A percentile compares a stretch with the other conserved stretches of the same genome.
Conservation (phyloP, 2,888 invertebrate species). For the Crossocerus cetratus region DNA sequence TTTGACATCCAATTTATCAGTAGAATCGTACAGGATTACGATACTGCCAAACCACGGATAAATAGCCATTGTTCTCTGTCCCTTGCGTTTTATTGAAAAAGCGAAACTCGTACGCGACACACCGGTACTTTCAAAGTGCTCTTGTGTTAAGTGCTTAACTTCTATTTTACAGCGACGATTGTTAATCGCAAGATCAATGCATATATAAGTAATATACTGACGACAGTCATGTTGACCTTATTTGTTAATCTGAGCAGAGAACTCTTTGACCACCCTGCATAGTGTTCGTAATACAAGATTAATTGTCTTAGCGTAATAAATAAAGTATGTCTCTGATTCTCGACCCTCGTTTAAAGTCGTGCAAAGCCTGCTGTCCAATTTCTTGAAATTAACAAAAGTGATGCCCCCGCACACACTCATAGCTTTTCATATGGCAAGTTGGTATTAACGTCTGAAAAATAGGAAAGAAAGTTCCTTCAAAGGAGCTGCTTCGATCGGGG, state of each 20-base stretch:
- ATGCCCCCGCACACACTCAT: constrained; percentile 81
- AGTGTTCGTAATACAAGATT: constrained; percentile 43
- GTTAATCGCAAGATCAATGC: constrained; percentile 56
- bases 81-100: constrained; percentile 52
- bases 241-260: constrained; percentile 49
- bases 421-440: constrained; percentile 95
- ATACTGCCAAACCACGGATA: constrained; percentile 41
- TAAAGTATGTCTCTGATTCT: constrained; percentile 45
- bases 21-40: constrained; percentile 29
- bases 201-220: constrained; percentile 31
- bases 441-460: constrained; percentile 90
- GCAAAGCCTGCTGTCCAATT: constrained; percentile 69
- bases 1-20: background rate
- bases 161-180: constrained; percentile 67
- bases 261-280: constrained; percentile 46
- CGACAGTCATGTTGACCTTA: constrained; percentile 40
- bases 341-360: constrained; percentile 54
- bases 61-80: constrained; percentile 39
- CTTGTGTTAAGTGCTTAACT: constrained; percentile 67
- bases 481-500: constrained; percentile 42
- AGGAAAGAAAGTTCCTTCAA: constrained; percentile 74
- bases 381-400: constrained; percentile 78
- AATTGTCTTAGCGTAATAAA: constrained; percentile 43
- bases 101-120: constrained; percentile 47
- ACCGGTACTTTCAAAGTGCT: constrained; percentile 51